These are phyloP conservation scores for Charaxes varanes DNA, from an alignment of 1,140 invertebrate genomes.

Conservation along the genomic window DNA sequence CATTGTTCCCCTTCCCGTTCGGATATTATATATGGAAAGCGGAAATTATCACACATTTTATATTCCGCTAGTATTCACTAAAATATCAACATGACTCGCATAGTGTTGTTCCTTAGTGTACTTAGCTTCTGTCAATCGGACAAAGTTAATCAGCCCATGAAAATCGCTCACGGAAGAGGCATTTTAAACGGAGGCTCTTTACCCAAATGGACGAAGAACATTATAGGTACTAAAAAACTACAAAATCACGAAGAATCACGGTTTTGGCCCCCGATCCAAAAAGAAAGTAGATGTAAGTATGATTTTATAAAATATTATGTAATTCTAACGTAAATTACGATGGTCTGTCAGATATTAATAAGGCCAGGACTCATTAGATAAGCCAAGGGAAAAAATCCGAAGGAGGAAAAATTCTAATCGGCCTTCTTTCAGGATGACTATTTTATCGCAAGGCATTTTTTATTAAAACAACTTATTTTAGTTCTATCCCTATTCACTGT, in stretches of 20 bases:
- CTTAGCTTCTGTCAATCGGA: constrained; percentile 23
- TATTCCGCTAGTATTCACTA: constrained; percentile 9
- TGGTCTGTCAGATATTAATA: no score
- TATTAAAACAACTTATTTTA: constrained; percentile 34
- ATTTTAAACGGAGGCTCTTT: constrained; percentile 13
- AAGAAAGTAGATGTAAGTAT: constrained; percentile 58
- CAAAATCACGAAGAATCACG: constrained; percentile 22
- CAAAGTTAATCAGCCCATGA: constrained; percentile 10
- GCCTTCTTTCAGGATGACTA: no score
- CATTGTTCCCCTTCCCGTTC: constrained; percentile 48
- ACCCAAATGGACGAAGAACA: constrained; percentile 23
- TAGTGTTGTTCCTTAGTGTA: constrained; percentile 15
- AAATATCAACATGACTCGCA: constrained; percentile 19
- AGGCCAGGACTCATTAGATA: no score
- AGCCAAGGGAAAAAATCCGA: no score
- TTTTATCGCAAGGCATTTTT: no score
- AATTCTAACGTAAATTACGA: no score
- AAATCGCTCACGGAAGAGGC: constrained; percentile 14
- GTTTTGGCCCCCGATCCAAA: constrained; percentile 47
- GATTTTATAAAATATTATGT: no score
- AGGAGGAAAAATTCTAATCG: no score
- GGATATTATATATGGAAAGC: constrained; percentile 42
- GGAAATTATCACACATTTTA: constrained; percentile 23
- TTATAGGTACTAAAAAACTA: constrained; percentile 16
- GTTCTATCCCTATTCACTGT: constrained; percentile 85